Conservation (phyloP, 2,797 vertebrate species). For the Pristis pectinata region DNA sequence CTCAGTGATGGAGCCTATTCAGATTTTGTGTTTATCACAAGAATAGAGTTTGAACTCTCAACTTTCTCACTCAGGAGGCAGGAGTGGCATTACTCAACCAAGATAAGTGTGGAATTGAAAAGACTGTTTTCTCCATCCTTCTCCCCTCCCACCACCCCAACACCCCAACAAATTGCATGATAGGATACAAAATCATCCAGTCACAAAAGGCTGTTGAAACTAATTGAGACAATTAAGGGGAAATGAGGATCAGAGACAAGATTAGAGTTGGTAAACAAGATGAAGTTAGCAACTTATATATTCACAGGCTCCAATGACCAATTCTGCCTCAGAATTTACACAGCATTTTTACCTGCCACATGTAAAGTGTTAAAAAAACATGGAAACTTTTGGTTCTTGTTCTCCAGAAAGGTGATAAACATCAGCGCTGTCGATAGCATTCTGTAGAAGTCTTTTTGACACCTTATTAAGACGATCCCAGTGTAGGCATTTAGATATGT, state of each 20-base stretch:
- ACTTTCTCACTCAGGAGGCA: not conserved
- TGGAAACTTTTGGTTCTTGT: conserved; percentile 60
- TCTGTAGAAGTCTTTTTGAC: conserved; percentile 70
- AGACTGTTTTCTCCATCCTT: not conserved
- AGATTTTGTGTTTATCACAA: not conserved
- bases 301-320: not conserved
- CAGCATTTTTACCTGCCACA: conserved; percentile 72
- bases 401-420: conserved; percentile 73
- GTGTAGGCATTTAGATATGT: conserved; percentile 86
- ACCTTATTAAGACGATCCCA: conserved; percentile 78
- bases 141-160: too few relatives aligned
- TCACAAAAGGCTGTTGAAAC: not conserved
- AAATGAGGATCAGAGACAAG: not conserved
- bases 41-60: not conserved
- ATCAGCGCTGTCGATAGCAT: conserved; percentile 83
- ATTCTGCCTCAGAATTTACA: not conserved
- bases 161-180: not conserved
- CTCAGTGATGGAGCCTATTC: not conserved
- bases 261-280: not conserved
- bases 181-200: not conserved
- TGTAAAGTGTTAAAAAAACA: conserved; percentile 82
- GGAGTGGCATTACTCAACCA: not conserved
- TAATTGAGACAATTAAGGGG: not conserved
- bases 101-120: not conserved
- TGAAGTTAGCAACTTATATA: not conserved